Base-by-base conservation (phyloP, 1,140 invertebrate genomes). In the Pentalonia nigronervosa region DNA sequence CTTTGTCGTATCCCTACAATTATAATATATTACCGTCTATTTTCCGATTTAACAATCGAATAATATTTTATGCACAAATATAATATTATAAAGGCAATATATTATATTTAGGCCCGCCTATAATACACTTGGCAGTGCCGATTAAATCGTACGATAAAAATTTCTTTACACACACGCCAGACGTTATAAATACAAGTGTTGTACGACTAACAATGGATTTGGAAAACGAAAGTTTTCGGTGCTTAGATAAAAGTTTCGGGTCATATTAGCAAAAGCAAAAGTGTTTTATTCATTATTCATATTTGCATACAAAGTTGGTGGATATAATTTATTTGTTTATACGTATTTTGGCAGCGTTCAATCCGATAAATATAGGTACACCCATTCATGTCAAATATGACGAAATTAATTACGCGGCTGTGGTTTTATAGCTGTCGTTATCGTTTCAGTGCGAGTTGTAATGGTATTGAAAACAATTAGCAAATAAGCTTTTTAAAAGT, bases 281-380 rank as follows among this genome's bases (percentile, higher is more conserved):
- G 60, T 76, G 60, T 76, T n/a, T 76, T 9, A n/a, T 76, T 76
- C 30, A 76, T 76, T 76, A 76, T 76, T 76, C 14, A 76, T 76
- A 76, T 76, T n/a, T n/a, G 8, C 30, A n/a, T 76, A 76, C 60
- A 76, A 76, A 76, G 30, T 30, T 76, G 60, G n/a, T 17, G n/a
- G 17, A 76, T n/a, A 76, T n/a, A 76, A 76, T 76, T 17, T 76
- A 76, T 76, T 76, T 76, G 60, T 34, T n/a, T 76, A 76, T 76
- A 76, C 60, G 60, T n/a, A n/a, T 76, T 76, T 76, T 76, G 60
- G 60, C 60, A 76, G 14, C 30, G 60, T 76, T 76, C 60, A 76
- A 76, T 76, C 60, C n/a, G 60, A 76, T 76, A 76, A 76, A n/a
- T 76, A 76, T 53, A 76, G 14, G 60, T n/a, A 76, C 60, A n/a